Base-by-base conservation (phyloP, 2,888 invertebrate species). In the Neoaliturus tenellus region DNA sequence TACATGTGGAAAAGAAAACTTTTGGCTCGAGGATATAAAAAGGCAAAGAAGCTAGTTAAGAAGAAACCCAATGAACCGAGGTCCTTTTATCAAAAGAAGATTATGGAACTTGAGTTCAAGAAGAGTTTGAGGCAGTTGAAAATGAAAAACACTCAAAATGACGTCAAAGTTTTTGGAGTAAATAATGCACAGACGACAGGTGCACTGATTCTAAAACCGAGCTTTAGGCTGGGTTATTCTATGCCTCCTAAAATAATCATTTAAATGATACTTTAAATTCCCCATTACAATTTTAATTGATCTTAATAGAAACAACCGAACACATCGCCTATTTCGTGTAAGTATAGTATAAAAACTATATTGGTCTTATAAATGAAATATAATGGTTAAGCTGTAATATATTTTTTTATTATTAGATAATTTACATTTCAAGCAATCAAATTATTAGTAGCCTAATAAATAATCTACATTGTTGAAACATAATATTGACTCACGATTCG, bases 21-120 rank as follows among this genome's bases (percentile, higher is more conserved):
- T 51, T 83, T 83, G n/a, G 39, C 51, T 67, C 17, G 62, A 51
- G 84, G 85, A 0, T 83, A 31, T 23, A 85, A 82, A 73, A 85
- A 80, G 55, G 71, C 51, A 1, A 84, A 84, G 55, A 75, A 28
- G 20, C 44, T 67, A 8, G 55, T 83, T 17, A 48, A 71, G 14
- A 84, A 80, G 41, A 83, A 83, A 17, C 8, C 67, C 17, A 78
- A 71, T 14, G 80, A 73, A 39, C 85, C 86, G 14, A 86, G 80
- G 67, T 86, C 86, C 35, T 86, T 85, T 80, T 86, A 86, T 78
- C 83, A 86, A 81, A 83, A 67, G 48, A 86, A 86, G 69, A 78
- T 86, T 10, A 28, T 85, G 23, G 86, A 86, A 82, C 73, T 86
- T 20, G 86, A 86, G 84, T 85, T 51, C 81, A 86, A 62, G 82